A percentile compares a stretch with the other conserved stretches of the same genome.
Conservation (phyloP, 2,113 vertebrate species). For the Sialia sialis region DNA sequence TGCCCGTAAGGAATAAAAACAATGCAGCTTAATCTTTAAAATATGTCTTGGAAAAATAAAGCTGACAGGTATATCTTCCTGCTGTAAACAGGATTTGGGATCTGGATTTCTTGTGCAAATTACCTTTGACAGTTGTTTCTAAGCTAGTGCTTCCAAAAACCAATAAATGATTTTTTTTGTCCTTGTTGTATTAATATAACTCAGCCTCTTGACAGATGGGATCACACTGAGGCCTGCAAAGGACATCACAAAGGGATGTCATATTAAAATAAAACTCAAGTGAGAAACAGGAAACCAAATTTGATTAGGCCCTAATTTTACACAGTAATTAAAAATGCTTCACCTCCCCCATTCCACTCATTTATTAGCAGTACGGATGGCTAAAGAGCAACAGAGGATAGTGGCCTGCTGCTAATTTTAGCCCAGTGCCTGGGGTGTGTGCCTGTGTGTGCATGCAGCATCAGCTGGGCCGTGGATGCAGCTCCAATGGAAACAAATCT, state of each 20-base stretch:
- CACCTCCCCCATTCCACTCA: not conserved
- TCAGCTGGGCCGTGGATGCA: not conserved
- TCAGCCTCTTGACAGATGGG: not conserved
- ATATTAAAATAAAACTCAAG: not conserved
- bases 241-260: not conserved
- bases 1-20: not conserved
- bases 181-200: slow-evolving; percentile 2
- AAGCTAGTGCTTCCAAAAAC: not conserved
- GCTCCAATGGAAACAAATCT: not conserved
- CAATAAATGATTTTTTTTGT: not conserved
- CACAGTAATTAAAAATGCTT: slow-evolving; percentile 33
- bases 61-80: not conserved
- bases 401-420: slow-evolving; percentile 20
- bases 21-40: not conserved
- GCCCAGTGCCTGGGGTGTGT: not conserved
- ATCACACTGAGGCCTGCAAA: not conserved
- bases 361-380: not conserved
- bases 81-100: not conserved
- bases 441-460: not conserved
- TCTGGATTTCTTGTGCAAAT: slow-evolving; percentile 1
- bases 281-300: not conserved
- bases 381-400: not conserved
- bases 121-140: slow-evolving; percentile 1
- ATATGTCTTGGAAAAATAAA: not conserved
- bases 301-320: slow-evolving; percentile 3